Evolutionary conservation across 2,888 invertebrate genomes (phyloP).

Genomic region (Xylocampa areola): DNA sequence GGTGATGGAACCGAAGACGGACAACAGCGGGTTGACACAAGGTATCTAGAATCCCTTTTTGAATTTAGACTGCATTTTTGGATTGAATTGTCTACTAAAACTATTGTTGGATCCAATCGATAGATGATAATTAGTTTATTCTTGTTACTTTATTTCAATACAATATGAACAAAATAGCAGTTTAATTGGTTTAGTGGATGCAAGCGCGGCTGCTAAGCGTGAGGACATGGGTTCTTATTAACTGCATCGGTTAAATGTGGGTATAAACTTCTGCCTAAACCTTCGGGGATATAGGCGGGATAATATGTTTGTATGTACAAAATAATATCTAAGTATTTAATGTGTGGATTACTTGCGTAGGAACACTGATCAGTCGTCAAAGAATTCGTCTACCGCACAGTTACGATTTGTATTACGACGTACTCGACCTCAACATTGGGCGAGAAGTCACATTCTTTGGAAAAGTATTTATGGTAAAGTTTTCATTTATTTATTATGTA

Average conservation of each 20-base stretch:
- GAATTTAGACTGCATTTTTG: too few relatives aligned
- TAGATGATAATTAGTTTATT: too few relatives aligned
- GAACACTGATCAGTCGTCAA: conserved; percentile 95
- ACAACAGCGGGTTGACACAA: conserved; percentile 96
- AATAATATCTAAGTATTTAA: not conserved
- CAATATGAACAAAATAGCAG: too few relatives aligned
- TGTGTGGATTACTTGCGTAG: conserved; percentile 75
- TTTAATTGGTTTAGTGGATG: too few relatives aligned
- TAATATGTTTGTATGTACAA: not conserved
- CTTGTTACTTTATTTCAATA: too few relatives aligned
- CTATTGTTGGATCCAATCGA: too few relatives aligned
- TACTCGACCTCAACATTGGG: conserved; percentile 96
- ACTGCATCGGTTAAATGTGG: too few relatives aligned
- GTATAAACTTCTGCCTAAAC: too few relatives aligned
- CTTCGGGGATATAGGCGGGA: too few relatives aligned
- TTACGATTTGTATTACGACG: conserved; percentile 94
- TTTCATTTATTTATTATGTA: not conserved
- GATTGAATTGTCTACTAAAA: too few relatives aligned
- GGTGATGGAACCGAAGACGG: conserved; percentile 94
- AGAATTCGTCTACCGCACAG: conserved; percentile 94
- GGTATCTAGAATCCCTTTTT: conserved; percentile 83
- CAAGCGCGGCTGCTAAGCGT: too few relatives aligned
- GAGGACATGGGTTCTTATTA: too few relatives aligned
- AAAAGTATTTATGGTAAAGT: conserved; percentile 90
- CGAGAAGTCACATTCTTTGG: conserved; percentile 94